Base-by-base conservation (phyloP, 2,113 vertebrate species). In the Tenrec ecaudatus region DNA sequence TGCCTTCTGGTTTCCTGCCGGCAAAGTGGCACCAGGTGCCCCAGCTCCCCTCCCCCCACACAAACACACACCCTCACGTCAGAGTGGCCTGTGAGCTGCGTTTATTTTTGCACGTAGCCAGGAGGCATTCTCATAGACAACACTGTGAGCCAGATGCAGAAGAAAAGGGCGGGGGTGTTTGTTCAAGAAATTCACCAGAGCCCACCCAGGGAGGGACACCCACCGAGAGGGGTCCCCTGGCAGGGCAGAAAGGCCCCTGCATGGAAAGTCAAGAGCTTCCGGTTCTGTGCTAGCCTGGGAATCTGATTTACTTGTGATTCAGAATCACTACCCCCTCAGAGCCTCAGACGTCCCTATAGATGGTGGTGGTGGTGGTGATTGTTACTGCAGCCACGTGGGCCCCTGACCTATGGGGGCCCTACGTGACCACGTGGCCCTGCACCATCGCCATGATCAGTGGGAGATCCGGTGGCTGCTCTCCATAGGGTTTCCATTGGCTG, bases 161-260 rank as follows among this genome's bases (percentile, higher is more conserved):
- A 91, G 23, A 11, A 95, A 81, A 23, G 47, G 9, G 6, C 4
- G 4, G 64, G n/a, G 86, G 71, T 82, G 81, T 94, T 94, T 85
- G 78, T 93, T 96, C 86, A 62, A 92, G 94, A 96, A 93, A 83
- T 2, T 64, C 79, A 68, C 73, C 75, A 73, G 40, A 53, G 87
- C 90, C 90, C 93, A 96, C 90, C 94, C 86, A 95, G 43, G 81
- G 94, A 95, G 89, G 64, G 78, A 93, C 64, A 92, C 73, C 94
- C 91, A 38, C 84, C 29, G 27, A 0, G 6, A 75, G 79, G 81
- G 81, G 40, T 58, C 88, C 89, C 82, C 87, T 92, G 64, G 82
- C 71, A 68, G 64, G 73, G 69, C 33, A 60, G 68, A 64, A 71
- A 53, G n/a, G 2, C 1, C 47, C 43, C 69, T 6, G 47, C 58